These are phyloP conservation scores for Datnioides undecimradiatus DNA, from an alignment of 2,113 vertebrate genomes.

Conservation along the genomic window DNA sequence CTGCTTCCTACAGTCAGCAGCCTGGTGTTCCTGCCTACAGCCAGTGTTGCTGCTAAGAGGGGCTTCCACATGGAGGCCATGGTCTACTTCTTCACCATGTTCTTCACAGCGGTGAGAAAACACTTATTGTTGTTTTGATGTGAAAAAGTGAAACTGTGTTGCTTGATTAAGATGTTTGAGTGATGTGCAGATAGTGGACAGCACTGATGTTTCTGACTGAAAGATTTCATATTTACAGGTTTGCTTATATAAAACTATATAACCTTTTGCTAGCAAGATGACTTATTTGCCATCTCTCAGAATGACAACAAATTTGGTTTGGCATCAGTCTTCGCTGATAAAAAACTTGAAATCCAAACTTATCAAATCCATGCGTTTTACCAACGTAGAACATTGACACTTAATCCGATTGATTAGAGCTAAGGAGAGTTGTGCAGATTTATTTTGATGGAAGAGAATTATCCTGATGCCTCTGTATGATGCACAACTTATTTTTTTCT, in stretches of 20 bases:
- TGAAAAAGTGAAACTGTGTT: background rate
- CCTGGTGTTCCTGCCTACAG: slow-evolving; percentile 91
- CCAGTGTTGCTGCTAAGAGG: slow-evolving; percentile 92
- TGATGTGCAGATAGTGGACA: background rate
- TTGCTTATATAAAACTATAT: no score
- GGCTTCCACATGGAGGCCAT: slow-evolving; percentile 99
- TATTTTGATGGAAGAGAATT: background rate
- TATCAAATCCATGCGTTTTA: background rate
- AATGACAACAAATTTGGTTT: background rate
- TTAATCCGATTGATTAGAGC: no score
- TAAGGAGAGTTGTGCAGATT: no score
- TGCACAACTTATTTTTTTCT: no score
- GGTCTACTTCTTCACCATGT: slow-evolving; percentile 99
- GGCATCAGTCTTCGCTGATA: background rate
- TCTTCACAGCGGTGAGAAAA: slow-evolving; percentile 94
- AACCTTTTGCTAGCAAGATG: no score
- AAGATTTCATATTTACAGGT: no score
- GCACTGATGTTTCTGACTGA: background rate
- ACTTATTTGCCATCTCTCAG: background rate
- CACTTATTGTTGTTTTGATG: background rate
- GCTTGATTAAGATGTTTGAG: background rate
- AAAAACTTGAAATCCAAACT: background rate
- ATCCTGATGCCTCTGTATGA: background rate
- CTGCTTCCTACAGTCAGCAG: slow-evolving; percentile 95
- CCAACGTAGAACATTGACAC: background rate